Evolutionary conservation across 1,140 invertebrate species (phyloP).

Genomic region (Panulirus ornatus): DNA sequence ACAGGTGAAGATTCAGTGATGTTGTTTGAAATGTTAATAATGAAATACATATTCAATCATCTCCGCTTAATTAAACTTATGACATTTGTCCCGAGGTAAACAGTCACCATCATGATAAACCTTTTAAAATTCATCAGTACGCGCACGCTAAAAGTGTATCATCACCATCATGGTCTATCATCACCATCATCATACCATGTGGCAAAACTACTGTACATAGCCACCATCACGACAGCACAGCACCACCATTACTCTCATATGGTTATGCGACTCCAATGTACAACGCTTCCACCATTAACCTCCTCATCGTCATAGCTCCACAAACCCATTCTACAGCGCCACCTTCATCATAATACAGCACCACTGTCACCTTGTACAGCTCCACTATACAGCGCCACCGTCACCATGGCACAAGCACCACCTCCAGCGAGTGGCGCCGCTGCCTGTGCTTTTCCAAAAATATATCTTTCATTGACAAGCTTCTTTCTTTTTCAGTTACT

Average conservation of each 20-base stretch:
- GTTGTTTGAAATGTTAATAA: not conserved
- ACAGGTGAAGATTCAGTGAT: not conserved
- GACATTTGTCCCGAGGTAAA: not conserved
- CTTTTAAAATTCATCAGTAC: not conserved
- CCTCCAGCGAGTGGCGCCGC: not conserved
- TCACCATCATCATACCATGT: conserved; percentile 2
- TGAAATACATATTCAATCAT: not conserved
- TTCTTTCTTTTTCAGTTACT: conserved; percentile 52
- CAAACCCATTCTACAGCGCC: not conserved
- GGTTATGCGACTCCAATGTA: not conserved
- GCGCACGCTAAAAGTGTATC: no score
- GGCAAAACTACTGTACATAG: not conserved
- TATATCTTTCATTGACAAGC: conserved; percentile 5
- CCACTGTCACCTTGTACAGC: not conserved
- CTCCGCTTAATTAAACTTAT: not conserved
- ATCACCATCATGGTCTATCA: not conserved
- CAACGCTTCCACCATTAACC: not conserved
- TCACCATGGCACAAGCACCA: not conserved
- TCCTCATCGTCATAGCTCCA: not conserved
- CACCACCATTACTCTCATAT: not conserved
- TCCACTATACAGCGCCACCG: not conserved
- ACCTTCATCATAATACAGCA: conserved; percentile 26
- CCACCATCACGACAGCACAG: conserved; percentile 4
- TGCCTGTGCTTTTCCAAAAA: not conserved
- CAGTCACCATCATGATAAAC: not conserved